Evolutionary conservation across 2,113 vertebrate genomes (phyloP).

Genomic region (Austrofundulus limnaeus): DNA sequence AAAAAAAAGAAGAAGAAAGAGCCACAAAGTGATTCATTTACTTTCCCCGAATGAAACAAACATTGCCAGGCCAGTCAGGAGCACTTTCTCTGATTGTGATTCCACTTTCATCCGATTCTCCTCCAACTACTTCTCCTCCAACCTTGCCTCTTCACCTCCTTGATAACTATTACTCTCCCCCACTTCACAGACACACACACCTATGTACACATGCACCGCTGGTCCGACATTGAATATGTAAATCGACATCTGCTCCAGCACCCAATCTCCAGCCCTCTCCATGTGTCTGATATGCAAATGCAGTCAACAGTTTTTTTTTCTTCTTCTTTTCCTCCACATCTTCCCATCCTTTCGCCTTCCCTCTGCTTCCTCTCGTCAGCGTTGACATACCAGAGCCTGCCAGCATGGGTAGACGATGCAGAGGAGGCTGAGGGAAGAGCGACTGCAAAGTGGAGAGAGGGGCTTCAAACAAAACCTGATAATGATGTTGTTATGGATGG

Average conservation of each 20-base stretch:
- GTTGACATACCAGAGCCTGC: constrained; percentile 46
- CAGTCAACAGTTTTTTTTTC: constrained; percentile 44
- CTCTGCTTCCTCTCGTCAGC: constrained; percentile 59
- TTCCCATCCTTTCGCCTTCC: constrained; percentile 43
- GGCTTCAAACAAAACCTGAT: constrained; percentile 74
- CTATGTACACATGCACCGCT: constrained; percentile 60
- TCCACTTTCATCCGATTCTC: constrained; percentile 38
- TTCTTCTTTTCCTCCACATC: constrained; percentile 55
- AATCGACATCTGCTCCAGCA: constrained; percentile 82
- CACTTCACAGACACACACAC: constrained; percentile 27
- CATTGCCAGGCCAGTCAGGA: constrained; percentile 22
- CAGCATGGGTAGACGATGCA: constrained; percentile 72
- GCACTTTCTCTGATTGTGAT: constrained; percentile 36
- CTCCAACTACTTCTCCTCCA: constrained; percentile 52
- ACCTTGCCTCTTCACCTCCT: constrained; percentile 50
- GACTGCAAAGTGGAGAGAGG: constrained; percentile 8
- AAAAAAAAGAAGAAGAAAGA: constrained; percentile 6
- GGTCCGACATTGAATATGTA: constrained; percentile 78
- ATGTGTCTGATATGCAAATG: constrained; percentile 82
- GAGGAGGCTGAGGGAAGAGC: constrained; percentile 11
- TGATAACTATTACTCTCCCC: constrained; percentile 46
- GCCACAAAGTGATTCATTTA: constrained; percentile 23
- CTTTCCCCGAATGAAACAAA: constrained; percentile 3
- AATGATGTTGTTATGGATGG: constrained; percentile 78
- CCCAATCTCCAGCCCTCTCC: constrained; percentile 75